phyloP scores from a whole-genome alignment of 2,797 vertebrate genomes.

The Mallotus villosus region DNA sequence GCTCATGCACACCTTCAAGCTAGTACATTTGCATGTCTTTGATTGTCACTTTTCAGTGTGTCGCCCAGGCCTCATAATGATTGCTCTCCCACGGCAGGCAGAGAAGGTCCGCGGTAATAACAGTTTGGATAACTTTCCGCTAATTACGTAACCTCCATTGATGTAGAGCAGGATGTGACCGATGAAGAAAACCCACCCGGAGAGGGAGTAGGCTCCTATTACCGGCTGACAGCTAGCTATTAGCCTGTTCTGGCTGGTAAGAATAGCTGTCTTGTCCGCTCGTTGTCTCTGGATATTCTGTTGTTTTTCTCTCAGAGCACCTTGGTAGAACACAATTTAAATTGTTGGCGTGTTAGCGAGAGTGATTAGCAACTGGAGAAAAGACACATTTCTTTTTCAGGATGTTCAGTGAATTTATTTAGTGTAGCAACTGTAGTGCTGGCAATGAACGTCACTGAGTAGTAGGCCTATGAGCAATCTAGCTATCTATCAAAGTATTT shows the following conservation, averaged over 20 bases:
- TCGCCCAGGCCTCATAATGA: slow-evolving; percentile 27
- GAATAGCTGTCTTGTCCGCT: slow-evolving; percentile 32
- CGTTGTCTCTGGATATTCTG: slow-evolving; percentile 11
- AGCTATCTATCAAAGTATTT: too few relatives aligned
- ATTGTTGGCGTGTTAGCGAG: not conserved
- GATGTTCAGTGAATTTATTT: too few relatives aligned
- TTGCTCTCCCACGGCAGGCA: slow-evolving; percentile 43
- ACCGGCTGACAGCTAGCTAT: slow-evolving; percentile 41
- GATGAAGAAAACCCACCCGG: slow-evolving; percentile 30
- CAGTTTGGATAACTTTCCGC: slow-evolving; percentile 45
- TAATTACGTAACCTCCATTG: slow-evolving; percentile 40
- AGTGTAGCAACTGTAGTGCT: too few relatives aligned
- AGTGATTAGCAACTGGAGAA: not conserved
- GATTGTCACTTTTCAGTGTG: slow-evolving; percentile 30
- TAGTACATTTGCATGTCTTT: slow-evolving; percentile 37
- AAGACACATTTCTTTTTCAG: not conserved
- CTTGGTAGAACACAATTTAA: not conserved
- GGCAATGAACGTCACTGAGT: too few relatives aligned
- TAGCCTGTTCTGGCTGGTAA: slow-evolving; percentile 29
- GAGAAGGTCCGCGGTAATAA: slow-evolving; percentile 23
- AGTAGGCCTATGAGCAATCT: too few relatives aligned
- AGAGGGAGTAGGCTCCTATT: slow-evolving; percentile 24
- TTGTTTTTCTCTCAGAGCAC: not conserved
- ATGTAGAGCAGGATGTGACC: slow-evolving; percentile 34
- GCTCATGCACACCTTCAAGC: not conserved